Base-by-base conservation (phyloP, 2,888 invertebrate genomes). In the Sericinus montela region DNA sequence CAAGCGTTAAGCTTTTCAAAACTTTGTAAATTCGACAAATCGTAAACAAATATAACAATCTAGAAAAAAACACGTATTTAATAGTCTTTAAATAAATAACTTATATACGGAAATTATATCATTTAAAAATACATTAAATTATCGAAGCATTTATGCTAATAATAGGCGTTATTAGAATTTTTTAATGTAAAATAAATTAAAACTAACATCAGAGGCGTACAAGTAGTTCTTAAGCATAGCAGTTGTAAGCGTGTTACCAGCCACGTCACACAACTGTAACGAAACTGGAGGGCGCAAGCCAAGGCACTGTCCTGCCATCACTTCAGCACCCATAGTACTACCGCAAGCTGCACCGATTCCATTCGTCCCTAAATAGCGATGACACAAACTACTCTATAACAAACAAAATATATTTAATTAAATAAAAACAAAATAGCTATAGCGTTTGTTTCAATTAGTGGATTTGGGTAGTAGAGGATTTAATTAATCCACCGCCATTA, bases 261-360 rank as follows among this genome's bases (percentile, higher is more conserved):
- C 95, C 46, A 97, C 92, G 75, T 97, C 97, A 89, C 96, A 96
- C 25, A 97, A 90, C 73, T 95, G 93, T 45, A 96, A 74, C 19
- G 93, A 92, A 40, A 94, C 91, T 62, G 80, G 68, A 8, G 81
- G 80, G 14, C 81, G 80, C 51, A 84, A 68, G 16, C 76, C 80
- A 19, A 75, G 57, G 58, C 86, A 85, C 69, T 83, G 83, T 9
- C 87, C 89, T 28, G 84, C 84, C 67, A 82, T 60, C 66, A 89
- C 82, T 66, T 85, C 87, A 1, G 86, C 89, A 54, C 89, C 89
- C 53, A 74, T 80, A 28, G 89, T 89, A 56, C 78, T 65, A n/a
- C 75, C 72, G 1, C 44, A 51, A 4, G 52, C 39, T 10, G 56
- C 40, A 10, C 55, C 56, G 5, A 53, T 53, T n/a, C 70, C 63